Base-by-base conservation (phyloP, 2,113 vertebrate genomes). In the Microcebus tavaratra region DNA sequence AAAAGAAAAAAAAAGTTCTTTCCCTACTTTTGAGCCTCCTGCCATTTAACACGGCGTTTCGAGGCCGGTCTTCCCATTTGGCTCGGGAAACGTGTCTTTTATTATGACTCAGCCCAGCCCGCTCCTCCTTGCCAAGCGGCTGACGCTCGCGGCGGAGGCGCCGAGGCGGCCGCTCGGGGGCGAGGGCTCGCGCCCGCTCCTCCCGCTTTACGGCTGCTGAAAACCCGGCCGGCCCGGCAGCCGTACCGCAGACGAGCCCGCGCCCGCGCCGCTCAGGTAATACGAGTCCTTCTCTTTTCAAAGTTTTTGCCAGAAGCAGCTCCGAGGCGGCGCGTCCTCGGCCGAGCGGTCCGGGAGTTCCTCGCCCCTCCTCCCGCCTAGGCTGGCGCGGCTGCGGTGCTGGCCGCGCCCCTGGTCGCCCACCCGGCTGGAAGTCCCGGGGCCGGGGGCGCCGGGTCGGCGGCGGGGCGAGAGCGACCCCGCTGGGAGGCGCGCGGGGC, bases 161-260 rank as follows among this genome's bases (percentile, higher is more conserved):
- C 83, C 31, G n/a, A 50, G 76, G 79, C 82, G 55, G 29, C 86
- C 10, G 93, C 89, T 89, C 63, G 85, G 97, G 90, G 83, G 68
- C 91, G 81, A 86, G 72, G 91, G 94, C 90, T 75, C 50, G 72
- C 59, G 61, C 72, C 67, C 76, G 70, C 96, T n/a, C 20, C 88
- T n/a, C 34, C 86, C 96, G 97, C 98, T 98, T 98, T 98, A 97
- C 98, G 98, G 98, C 98, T 98, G 98, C 98, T 97, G 98, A 97
- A 98, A 98, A 97, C 95, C 90, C 93, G 95, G 92, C 39, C 78
- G 96, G 96, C 89, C 83, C 88, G 67, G 98, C 98, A 55, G 98
- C 97, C 95, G 97, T 97, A 91, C 97, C 88, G 97, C 98, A 82
- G 86, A 96, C 80, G 92, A 79, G 95, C 92, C 50, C 85, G 94